Conservation (phyloP, 2,888 invertebrate genomes). For the Apodemia hepburni region DNA sequence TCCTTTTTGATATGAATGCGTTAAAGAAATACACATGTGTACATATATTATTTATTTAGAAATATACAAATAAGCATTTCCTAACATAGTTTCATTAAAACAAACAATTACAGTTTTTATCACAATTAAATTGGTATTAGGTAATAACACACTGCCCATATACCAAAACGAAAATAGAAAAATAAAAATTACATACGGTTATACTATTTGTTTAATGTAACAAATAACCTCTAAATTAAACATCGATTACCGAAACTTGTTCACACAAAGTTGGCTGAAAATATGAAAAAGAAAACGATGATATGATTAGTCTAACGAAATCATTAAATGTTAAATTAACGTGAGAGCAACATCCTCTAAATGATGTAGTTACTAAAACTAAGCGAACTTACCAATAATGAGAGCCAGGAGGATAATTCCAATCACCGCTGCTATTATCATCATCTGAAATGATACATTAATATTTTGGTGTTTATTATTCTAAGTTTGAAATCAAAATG, state of each 20-base stretch:
- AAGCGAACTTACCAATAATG: conserved; percentile 88
- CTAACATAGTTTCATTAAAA: too few species aligned
- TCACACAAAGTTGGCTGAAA: conserved; percentile 79
- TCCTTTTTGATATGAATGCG: too few species aligned
- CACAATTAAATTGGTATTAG: conserved; percentile 26
- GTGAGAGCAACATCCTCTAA: conserved; percentile 34
- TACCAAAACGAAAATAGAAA: conserved; percentile 65
- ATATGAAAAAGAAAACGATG: conserved; percentile 62
- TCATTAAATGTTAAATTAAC: conserved; percentile 34
- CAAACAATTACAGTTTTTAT: conserved; percentile 18
- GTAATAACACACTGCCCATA: conserved; percentile 57
- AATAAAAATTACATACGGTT: conserved; percentile 59
- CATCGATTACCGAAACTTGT: conserved; percentile 73
- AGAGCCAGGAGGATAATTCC: conserved; percentile 91
- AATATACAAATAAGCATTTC: too few species aligned
- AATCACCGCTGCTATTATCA: conserved; percentile 94
- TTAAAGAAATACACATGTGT: too few species aligned
- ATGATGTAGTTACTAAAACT: conserved; percentile 10
- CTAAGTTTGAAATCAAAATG: too few species aligned
- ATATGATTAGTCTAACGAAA: conserved; percentile 61
- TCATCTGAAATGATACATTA: conserved; percentile 82
- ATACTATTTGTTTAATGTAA: conserved; percentile 52
- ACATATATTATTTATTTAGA: too few species aligned
- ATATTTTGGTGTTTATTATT: too few species aligned
- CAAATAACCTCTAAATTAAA: conserved; percentile 69